Conservation (phyloP, 2,888 invertebrate species). For the Patella caerulea region DNA sequence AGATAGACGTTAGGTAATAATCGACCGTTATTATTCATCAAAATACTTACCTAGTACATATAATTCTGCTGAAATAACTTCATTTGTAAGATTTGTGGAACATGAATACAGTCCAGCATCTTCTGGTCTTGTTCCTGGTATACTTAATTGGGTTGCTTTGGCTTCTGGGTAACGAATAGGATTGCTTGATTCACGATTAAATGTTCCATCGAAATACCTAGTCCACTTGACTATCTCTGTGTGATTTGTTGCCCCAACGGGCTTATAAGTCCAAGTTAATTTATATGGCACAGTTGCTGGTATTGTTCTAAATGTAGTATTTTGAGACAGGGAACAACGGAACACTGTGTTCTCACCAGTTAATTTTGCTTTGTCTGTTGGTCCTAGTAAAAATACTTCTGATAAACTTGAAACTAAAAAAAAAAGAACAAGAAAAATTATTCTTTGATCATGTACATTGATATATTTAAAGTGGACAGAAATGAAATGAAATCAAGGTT, state of each 20-base stretch:
- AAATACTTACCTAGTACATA: conserved; percentile 44
- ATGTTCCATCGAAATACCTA: conserved; percentile 11
- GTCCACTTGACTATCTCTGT: conserved; percentile 15
- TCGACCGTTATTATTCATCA: too few species aligned
- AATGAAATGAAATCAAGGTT: too few species aligned
- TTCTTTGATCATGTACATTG: too few species aligned
- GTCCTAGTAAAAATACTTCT: not conserved
- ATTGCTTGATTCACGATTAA: not conserved
- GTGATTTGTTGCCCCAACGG: conserved; percentile 11
- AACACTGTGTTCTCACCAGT: not conserved
- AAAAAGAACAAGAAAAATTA: not conserved
- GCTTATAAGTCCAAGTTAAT: conserved; percentile 21
- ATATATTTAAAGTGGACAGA: too few species aligned
- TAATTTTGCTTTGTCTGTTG: not conserved
- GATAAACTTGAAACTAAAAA: not conserved
- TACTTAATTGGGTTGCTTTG: conserved; percentile 31
- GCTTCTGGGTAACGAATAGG: conserved; percentile 40
- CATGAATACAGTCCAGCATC: conserved; percentile 49
- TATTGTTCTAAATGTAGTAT: not conserved
- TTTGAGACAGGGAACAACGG: not conserved
- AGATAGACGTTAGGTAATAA: too few species aligned
- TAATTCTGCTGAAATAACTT: conserved; percentile 35
- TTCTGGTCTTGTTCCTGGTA: conserved; percentile 22
- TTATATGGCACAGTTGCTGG: conserved; percentile 12
- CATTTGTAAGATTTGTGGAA: conserved; percentile 23